Conservation (phyloP, 1,140 invertebrate genomes). For the Pseudomyrmex dendroicus region DNA sequence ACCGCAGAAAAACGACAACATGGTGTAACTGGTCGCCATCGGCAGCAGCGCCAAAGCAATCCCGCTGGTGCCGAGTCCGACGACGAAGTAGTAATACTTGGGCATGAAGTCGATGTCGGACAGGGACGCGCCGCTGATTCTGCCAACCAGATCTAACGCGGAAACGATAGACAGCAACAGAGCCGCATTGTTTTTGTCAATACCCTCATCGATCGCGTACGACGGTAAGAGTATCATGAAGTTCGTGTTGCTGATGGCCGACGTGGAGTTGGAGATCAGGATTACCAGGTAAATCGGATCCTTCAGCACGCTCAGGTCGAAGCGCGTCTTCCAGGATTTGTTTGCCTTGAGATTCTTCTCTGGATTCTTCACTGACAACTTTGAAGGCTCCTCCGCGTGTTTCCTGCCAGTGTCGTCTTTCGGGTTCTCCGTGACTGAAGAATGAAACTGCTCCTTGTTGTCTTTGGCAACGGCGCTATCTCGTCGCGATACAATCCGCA, state of each 20-base stretch:
- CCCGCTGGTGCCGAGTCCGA: constrained; percentile 90
- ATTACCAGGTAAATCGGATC: constrained; percentile 93
- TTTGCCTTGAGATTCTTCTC: neutral
- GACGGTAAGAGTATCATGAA: constrained; percentile 92
- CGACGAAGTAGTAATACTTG: constrained; percentile 92
- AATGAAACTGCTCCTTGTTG: constrained; percentile 1
- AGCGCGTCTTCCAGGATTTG: constrained; percentile 82
- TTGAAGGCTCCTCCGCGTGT: neutral
- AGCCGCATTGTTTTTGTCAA: constrained; percentile 89
- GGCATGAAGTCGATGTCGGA: constrained; percentile 91
- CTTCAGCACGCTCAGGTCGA: constrained; percentile 89
- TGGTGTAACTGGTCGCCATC: constrained; percentile 85
- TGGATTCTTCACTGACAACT: constrained; percentile 45
- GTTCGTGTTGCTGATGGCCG: constrained; percentile 93
- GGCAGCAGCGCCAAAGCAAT: constrained; percentile 90
- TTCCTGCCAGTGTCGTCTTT: constrained; percentile 74
- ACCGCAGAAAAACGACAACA: constrained; percentile 89
- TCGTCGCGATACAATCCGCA: neutral
- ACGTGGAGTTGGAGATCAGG: constrained; percentile 92
- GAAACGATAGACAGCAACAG: constrained; percentile 92
- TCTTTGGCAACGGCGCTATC: constrained; percentile 11
- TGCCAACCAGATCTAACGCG: constrained; percentile 90
- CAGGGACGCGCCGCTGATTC: constrained; percentile 92
- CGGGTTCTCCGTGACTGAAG: constrained; percentile 21
- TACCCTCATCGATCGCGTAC: constrained; percentile 89